A percentile compares a stretch with the other conserved stretches of the same genome.
These are phyloP conservation scores for Melanargia galathea DNA, from an alignment of 2,888 invertebrate genomes.

Conservation along the genomic window DNA sequence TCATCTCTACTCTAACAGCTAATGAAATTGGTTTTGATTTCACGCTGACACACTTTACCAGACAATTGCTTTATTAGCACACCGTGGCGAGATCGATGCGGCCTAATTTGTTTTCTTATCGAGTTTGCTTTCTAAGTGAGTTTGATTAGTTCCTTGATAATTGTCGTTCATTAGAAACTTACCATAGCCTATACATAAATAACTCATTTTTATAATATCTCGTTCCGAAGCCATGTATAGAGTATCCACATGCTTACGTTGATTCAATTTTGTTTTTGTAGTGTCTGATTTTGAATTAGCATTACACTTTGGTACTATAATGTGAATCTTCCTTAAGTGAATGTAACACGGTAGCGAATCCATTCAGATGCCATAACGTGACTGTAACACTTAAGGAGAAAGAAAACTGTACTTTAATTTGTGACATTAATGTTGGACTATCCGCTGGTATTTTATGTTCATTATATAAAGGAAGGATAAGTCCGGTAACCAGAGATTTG, in stretches of 20 bases:
- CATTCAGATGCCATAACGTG: slow-evolving; percentile 30
- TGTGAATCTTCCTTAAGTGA: slow-evolving; percentile 18
- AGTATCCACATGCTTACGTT: neutral
- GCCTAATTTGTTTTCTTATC: slow-evolving; percentile 19
- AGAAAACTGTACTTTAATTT: slow-evolving; percentile 23
- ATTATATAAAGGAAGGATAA: neutral
- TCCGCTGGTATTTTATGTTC: slow-evolving; percentile 7
- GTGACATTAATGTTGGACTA: slow-evolving; percentile 8
- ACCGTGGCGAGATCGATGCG: slow-evolving; percentile 20
- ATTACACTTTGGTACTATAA: slow-evolving; percentile 11
- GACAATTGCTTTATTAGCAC: slow-evolving; percentile 34
- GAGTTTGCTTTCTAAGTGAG: slow-evolving; percentile 14
- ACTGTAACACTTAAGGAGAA: slow-evolving; percentile 21
- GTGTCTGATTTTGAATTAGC: slow-evolving; percentile 1
- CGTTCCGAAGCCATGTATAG: neutral
- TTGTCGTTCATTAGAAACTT: neutral
- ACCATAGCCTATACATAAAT: neutral
- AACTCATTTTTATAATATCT: no score
- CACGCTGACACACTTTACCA: slow-evolving; percentile 37
- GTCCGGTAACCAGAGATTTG: neutral
- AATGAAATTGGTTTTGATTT: slow-evolving; percentile 55
- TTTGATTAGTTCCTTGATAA: neutral
- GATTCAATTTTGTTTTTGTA: slow-evolving; percentile 4
- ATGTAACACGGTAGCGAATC: slow-evolving; percentile 36
- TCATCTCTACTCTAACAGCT: slow-evolving; percentile 64